phyloP scores from a whole-genome alignment of 1,140 invertebrate genomes.

The Leptestheria dahalacensis region DNA sequence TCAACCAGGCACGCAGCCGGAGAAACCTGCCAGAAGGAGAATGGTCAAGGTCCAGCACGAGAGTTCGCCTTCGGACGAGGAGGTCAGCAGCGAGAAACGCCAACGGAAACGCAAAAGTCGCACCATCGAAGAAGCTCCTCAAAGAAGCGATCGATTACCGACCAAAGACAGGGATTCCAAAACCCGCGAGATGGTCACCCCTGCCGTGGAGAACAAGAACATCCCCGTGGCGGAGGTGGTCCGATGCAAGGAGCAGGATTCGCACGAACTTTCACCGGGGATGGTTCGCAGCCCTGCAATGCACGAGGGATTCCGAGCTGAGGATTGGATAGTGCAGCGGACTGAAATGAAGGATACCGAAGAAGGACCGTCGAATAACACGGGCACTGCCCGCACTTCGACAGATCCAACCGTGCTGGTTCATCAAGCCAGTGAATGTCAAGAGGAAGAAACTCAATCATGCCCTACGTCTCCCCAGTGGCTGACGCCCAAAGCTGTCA shows the following conservation, averaged over 20 bases:
- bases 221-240: not conserved
- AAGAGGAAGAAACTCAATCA: not conserved
- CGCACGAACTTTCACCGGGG: conserved; percentile 22
- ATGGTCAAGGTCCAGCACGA: not conserved
- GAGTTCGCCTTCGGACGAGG: conserved; percentile 26
- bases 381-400: not conserved
- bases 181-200: not conserved
- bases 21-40: not conserved
- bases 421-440: conserved; percentile 43
- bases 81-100: conserved; percentile 26
- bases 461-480: not conserved
- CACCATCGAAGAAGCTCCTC: not conserved
- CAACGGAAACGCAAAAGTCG: not conserved
- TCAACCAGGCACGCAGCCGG: conserved; percentile 15
- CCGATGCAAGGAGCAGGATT: not conserved
- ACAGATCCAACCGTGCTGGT: conserved; percentile 20
- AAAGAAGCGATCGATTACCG: not conserved
- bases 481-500: conserved; percentile 2
- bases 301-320: conserved; percentile 29
- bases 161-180: not conserved
- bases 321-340: conserved; percentile 29
- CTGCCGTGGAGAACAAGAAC: not conserved
- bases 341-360: conserved; percentile 21
- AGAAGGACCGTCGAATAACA: not conserved
- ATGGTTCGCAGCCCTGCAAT: conserved; percentile 30